These are phyloP conservation scores for Drosophila pegasa DNA, from an alignment of 2,888 invertebrate genomes.

Conservation along the genomic window DNA sequence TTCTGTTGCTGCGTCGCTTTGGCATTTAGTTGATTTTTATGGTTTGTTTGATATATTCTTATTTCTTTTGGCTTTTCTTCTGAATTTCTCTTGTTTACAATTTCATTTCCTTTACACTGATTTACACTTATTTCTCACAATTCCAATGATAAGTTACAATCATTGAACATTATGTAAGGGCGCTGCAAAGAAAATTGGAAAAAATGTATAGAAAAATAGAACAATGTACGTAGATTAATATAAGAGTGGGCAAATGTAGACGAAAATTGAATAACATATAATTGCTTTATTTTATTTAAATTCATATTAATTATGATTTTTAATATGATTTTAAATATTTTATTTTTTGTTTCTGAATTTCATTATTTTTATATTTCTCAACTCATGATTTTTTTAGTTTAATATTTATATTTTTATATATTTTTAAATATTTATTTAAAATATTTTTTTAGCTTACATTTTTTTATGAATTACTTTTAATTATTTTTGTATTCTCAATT, in stretches of 20 bases:
- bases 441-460: no score
- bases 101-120: constrained; percentile 54
- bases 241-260: background rate
- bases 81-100: constrained; percentile 45
- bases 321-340: background rate
- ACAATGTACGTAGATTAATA: constrained; percentile 16
- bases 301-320: no score
- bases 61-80: constrained; percentile 15
- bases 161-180: constrained; percentile 57
- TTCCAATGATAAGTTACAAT: constrained; percentile 61
- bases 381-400: no score
- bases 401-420: background rate
- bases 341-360: no score
- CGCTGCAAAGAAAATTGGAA: constrained; percentile 49
- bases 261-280: background rate
- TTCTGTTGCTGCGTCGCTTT: constrained; percentile 52
- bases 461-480: no score
- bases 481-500: background rate
- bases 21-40: constrained; percentile 62
- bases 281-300: background rate
- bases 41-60: constrained; percentile 33
- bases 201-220: constrained; percentile 1
- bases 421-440: background rate
- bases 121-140: constrained; percentile 52
- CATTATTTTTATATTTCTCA: no score